Conservation (phyloP, 2,797 vertebrate genomes). For the Poecilia picta region DNA sequence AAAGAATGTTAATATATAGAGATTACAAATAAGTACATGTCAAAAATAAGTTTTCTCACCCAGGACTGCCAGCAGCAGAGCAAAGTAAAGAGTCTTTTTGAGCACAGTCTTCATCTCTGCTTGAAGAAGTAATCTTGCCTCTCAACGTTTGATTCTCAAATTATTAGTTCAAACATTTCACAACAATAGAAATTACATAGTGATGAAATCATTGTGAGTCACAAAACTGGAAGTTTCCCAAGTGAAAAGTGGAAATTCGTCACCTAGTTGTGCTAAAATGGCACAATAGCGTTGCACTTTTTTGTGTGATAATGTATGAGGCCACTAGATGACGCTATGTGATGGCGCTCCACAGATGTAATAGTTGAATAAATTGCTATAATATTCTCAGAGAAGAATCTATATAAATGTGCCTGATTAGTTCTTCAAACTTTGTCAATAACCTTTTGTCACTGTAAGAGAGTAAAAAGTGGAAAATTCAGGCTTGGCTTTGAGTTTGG, state of each 20-base stretch:
- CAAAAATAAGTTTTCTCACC: conserved; percentile 16
- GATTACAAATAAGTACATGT: not conserved
- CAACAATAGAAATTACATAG: not conserved
- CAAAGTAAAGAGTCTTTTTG: conserved; percentile 10
- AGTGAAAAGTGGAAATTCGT: not conserved
- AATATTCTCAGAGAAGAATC: not conserved
- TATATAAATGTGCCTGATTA: not conserved
- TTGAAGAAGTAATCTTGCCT: not conserved
- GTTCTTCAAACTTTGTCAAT: not conserved
- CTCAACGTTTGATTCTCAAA: not conserved
- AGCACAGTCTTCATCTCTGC: not conserved
- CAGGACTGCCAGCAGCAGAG: conserved; percentile 29
- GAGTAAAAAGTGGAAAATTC: not conserved
- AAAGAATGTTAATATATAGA: not conserved
- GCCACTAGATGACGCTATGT: conserved; percentile 27
- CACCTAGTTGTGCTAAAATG: not conserved
- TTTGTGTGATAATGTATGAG: too few species aligned
- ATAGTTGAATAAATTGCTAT: not conserved
- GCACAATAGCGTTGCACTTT: too few species aligned
- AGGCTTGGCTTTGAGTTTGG: not conserved
- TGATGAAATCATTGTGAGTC: conserved; percentile 7
- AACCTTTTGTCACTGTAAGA: not conserved
- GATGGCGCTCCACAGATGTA: not conserved
- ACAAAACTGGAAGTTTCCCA: not conserved
- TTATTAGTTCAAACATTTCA: not conserved